Evolutionary conservation across 92 coral and sea anemone species (phyloP).

Genomic region (Micromussa lordhowensis): DNA sequence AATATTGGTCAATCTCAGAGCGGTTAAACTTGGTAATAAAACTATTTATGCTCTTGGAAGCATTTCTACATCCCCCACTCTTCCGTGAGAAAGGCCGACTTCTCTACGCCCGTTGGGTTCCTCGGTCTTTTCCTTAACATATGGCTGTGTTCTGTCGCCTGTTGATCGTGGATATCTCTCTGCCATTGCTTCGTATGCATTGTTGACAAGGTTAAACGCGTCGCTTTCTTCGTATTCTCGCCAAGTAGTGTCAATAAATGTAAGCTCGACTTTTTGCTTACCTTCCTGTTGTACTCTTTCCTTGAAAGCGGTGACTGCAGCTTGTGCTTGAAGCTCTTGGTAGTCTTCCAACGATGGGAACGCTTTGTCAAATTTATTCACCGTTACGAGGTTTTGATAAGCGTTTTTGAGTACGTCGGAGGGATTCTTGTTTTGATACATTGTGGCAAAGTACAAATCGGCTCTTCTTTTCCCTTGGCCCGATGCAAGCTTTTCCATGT

Average conservation of each 20-base stretch:
- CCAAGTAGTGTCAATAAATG: conserved; percentile 77
- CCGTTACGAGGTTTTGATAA: conserved; percentile 69
- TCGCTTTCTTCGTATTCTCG: conserved; percentile 74
- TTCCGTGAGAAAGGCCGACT: neutral
- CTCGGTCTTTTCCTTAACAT: conserved; percentile 35
- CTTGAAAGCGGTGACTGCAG: conserved; percentile 83
- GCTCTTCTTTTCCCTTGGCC: conserved; percentile 86
- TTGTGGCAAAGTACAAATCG: conserved; percentile 76
- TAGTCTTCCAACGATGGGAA: conserved; percentile 81
- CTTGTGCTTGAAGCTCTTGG: conserved; percentile 74
- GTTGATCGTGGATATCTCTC: conserved; percentile 87
- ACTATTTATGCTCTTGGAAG: conserved; percentile 7
- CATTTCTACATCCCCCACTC: conserved; percentile 31
- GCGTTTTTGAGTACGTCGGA: conserved; percentile 75
- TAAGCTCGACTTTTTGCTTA: conserved; percentile 77
- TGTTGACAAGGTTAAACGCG: conserved; percentile 58
- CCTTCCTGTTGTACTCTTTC: conserved; percentile 79
- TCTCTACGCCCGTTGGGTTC: neutral
- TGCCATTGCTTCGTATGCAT: conserved; percentile 71
- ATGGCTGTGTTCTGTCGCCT: conserved; percentile 86
- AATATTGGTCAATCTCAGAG: too few species aligned
- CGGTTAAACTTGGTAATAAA: neutral
- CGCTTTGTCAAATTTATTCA: conserved; percentile 74
- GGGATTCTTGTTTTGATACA: conserved; percentile 64
- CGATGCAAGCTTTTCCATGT: conserved; percentile 81